These are phyloP conservation scores for Carassius gibelio DNA, from an alignment of 2,113 vertebrate genomes.

Conservation along the genomic window DNA sequence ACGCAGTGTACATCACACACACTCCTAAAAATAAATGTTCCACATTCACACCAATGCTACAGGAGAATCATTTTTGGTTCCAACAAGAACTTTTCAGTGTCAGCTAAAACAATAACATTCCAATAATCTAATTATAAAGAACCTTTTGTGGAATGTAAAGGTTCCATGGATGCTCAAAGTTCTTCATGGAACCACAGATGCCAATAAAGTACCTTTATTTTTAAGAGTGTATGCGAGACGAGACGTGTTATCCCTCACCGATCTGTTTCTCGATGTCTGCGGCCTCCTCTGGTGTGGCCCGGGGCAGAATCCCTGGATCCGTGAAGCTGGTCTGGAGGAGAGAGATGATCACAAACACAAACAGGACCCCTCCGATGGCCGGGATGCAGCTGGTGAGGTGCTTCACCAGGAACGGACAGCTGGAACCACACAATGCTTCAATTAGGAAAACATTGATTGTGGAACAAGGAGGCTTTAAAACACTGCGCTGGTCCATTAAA, in stretches of 20 bases:
- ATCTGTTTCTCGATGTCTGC: slow-evolving; percentile 89
- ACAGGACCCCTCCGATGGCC: slow-evolving; percentile 85
- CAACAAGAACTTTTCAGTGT: too few relatives aligned
- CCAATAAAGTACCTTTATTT: too few relatives aligned
- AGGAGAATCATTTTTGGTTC: too few relatives aligned
- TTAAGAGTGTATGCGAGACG: too few relatives aligned
- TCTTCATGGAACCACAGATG: too few relatives aligned
- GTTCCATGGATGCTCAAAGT: too few relatives aligned
- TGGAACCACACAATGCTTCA: slow-evolving; percentile 57
- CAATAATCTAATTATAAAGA: too few relatives aligned
- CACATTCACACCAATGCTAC: too few relatives aligned
- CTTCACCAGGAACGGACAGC: slow-evolving; percentile 89
- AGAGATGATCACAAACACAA: slow-evolving; percentile 91
- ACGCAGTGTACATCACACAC: too few relatives aligned
- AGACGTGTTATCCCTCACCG: slow-evolving; percentile 76
- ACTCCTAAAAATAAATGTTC: too few relatives aligned
- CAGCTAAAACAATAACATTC: too few relatives aligned
- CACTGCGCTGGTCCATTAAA: background rate
- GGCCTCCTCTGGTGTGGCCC: slow-evolving; percentile 89
- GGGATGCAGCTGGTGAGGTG: slow-evolving; percentile 89
- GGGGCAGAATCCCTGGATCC: slow-evolving; percentile 91
- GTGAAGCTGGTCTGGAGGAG: slow-evolving; percentile 92
- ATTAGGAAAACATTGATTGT: slow-evolving; percentile 23
- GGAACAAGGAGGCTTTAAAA: slow-evolving; percentile 15
- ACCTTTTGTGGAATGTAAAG: too few relatives aligned